Percentiles rank a stretch among this genome's conserved stretches.
phyloP scores from a whole-genome alignment of 2,797 vertebrate species.

The Sarcophilus harrisii region DNA sequence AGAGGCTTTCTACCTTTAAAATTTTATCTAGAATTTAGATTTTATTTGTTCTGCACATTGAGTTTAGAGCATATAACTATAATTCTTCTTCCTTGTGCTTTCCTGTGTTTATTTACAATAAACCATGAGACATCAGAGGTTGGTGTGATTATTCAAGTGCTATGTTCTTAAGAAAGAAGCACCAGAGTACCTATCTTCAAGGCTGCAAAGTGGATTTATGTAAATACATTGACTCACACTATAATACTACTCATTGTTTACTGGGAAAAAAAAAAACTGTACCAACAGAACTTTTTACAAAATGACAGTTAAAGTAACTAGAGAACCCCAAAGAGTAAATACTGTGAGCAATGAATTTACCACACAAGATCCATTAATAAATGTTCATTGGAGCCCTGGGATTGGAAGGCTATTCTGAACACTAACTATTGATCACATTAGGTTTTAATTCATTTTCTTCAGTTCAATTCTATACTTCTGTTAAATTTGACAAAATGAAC shows the following conservation, averaged over 20 bases:
- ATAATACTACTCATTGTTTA: constrained; percentile 27
- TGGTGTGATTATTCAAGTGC: not conserved
- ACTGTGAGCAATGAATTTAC: constrained; percentile 53
- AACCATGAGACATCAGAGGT: constrained; percentile 21
- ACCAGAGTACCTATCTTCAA: not conserved
- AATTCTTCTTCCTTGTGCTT: constrained; percentile 21
- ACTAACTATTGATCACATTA: constrained; percentile 18
- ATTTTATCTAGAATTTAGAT: constrained; percentile 32
- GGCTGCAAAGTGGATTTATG: not conserved
- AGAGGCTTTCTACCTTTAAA: not conserved
- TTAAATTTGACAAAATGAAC: not conserved
- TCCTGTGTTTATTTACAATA: not conserved
- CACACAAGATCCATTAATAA: constrained; percentile 12
- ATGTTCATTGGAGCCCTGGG: constrained; percentile 38
- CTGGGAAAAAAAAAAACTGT: constrained; percentile 36
- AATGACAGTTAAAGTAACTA: constrained; percentile 34
- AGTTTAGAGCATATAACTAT: constrained; percentile 28
- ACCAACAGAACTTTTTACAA: constrained; percentile 44
- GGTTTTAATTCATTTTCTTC: constrained; percentile 24
- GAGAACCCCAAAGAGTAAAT: constrained; percentile 50
- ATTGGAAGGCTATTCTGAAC: constrained; percentile 12
- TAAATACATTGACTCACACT: constrained; percentile 27
- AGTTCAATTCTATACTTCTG: not conserved
- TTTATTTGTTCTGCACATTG: not conserved
- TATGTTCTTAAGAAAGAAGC: not conserved